Percentiles rank a stretch among this genome's conserved stretches.
phyloP scores from a whole-genome alignment of 2,888 invertebrate genomes.

The Acrobasis repandana region DNA sequence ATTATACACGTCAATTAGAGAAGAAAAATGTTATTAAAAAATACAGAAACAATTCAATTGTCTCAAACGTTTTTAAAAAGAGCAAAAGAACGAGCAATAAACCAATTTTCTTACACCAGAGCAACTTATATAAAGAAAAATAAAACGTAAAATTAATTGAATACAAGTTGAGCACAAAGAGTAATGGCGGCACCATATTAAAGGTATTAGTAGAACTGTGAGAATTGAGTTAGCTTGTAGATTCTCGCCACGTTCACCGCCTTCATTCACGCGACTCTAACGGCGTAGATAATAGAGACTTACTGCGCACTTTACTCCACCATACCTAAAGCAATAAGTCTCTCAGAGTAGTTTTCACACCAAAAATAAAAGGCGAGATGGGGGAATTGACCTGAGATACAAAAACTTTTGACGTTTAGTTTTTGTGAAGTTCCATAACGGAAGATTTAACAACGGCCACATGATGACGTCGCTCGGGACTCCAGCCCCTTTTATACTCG shows the following conservation, averaged over 20 bases:
- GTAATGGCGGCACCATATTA: conserved; percentile 34
- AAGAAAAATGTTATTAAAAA: no score
- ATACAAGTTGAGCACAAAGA: conserved; percentile 37
- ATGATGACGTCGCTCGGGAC: conserved; percentile 30
- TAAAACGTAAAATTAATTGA: conserved; percentile 36
- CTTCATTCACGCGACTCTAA: conserved; percentile 80
- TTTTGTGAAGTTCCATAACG: conserved; percentile 43
- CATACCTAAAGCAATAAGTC: conserved; percentile 76
- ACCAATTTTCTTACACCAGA: background rate
- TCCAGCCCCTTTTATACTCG: background rate
- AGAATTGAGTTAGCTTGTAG: conserved; percentile 69
- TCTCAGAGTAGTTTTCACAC: conserved; percentile 63
- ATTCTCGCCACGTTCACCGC: conserved; percentile 74
- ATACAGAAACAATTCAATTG: background rate
- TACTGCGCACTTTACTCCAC: conserved; percentile 78
- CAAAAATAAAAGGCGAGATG: conserved; percentile 51
- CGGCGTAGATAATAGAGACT: conserved; percentile 80
- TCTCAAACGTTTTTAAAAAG: background rate
- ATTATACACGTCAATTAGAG: no score
- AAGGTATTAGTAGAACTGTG: conserved; percentile 46
- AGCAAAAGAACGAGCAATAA: background rate
- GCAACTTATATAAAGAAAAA: conserved; percentile 23
- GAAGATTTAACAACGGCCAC: conserved; percentile 43
- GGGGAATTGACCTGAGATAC: conserved; percentile 50
- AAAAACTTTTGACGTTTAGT: conserved; percentile 45